A percentile compares a stretch with the other conserved stretches of the same genome.
Evolutionary conservation across 2,113 vertebrate species (phyloP).

Genomic region (Natator depressus): DNA sequence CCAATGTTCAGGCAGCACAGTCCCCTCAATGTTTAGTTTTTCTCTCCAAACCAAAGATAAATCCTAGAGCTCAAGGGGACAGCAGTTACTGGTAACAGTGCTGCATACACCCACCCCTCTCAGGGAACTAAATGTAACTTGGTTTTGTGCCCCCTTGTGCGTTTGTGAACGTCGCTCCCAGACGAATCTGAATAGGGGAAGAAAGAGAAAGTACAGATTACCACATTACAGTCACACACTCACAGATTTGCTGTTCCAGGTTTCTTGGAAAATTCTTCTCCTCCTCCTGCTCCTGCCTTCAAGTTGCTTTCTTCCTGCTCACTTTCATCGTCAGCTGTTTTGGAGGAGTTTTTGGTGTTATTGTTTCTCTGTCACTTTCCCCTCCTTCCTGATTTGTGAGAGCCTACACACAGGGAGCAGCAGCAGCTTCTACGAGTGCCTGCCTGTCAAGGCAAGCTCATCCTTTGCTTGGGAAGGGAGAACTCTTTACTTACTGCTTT

Average conservation of each 20-base stretch:
- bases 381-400: neutral
- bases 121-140: neutral
- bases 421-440: neutral
- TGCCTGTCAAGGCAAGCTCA: neutral
- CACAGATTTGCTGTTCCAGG: neutral
- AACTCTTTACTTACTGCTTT: neutral
- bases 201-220: neutral
- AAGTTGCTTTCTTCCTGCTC: neutral
- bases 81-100: too few species aligned
- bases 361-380: neutral
- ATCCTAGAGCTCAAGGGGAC: too few species aligned
- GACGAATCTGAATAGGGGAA: neutral
- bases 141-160: neutral
- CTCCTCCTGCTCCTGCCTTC: neutral
- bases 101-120: too few species aligned
- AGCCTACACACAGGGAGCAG: neutral
- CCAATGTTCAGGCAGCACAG: neutral
- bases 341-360: neutral
- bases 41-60: neutral
- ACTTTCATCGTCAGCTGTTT: neutral
- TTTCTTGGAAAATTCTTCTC: neutral
- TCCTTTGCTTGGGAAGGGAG: neutral
- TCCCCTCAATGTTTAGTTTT: neutral
- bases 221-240: neutral
- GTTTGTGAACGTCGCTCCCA: neutral